phyloP scores from a whole-genome alignment of 2,797 vertebrate genomes.

The Sebastes wilsoni region DNA sequence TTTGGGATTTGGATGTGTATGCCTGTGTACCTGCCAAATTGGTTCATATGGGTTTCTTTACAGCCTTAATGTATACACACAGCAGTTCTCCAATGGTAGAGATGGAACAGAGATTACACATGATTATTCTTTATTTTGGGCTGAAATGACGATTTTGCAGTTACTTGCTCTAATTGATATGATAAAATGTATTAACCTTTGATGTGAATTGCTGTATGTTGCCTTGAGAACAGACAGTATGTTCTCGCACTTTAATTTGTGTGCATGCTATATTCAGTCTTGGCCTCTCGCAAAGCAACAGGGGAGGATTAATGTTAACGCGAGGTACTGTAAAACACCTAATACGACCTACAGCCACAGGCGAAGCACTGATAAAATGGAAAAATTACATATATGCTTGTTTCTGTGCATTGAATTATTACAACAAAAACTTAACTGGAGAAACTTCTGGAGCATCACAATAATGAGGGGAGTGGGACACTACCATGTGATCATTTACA shows the following conservation, averaged over 20 bases:
- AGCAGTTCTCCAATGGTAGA: neutral
- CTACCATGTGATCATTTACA: neutral
- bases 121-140: neutral
- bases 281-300: neutral
- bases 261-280: neutral
- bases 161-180: neutral
- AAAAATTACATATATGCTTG: neutral
- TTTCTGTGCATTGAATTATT: neutral
- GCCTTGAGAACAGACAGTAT: neutral
- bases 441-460: neutral
- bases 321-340: neutral
- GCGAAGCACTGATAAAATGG: neutral
- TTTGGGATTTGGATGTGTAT: neutral
- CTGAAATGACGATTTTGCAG: neutral
- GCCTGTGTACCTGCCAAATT: neutral
- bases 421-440: neutral
- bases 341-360: neutral
- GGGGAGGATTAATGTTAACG: neutral
- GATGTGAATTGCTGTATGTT: neutral
- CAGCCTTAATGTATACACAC: neutral
- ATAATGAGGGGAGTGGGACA: neutral
- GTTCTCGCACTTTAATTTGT: neutral
- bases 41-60: neutral
- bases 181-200: slow-evolving; percentile 2
- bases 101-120: neutral